Percentiles rank a stretch among this genome's conserved stretches.
phyloP scores from a whole-genome alignment of 1,140 invertebrate species.

The Aphaenogaster floridana region DNA sequence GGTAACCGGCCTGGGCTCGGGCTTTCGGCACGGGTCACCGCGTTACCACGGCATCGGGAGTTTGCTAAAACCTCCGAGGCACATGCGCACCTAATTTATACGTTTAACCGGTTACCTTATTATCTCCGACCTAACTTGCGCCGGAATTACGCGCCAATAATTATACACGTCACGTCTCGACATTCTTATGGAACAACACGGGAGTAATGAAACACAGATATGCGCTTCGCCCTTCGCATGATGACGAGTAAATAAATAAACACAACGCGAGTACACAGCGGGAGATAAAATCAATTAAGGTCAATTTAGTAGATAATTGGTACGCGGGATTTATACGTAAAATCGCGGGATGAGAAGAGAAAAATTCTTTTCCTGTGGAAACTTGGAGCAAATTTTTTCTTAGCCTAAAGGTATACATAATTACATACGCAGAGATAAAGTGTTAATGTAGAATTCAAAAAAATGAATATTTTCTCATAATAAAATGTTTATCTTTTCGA shows the following conservation, averaged over 20 bases:
- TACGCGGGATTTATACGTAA: not conserved
- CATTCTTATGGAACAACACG: slow-evolving; percentile 41
- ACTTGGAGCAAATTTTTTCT: not conserved
- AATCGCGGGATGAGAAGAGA: not conserved
- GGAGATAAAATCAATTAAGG: slow-evolving; percentile 32
- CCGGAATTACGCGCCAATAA: slow-evolving; percentile 55
- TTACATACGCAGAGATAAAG: not conserved
- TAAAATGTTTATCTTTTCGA: not conserved
- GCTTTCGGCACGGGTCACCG: slow-evolving; percentile 62
- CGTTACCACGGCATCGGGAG: slow-evolving; percentile 57
- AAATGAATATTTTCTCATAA: not conserved
- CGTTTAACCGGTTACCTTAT: slow-evolving; percentile 62
- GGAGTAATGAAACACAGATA: slow-evolving; percentile 22
- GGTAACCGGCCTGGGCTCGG: slow-evolving; percentile 47
- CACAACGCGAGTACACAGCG: not conserved
- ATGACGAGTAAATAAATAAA: slow-evolving; percentile 47
- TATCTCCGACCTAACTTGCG: slow-evolving; percentile 56
- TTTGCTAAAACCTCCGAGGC: slow-evolving; percentile 63
- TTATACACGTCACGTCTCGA: slow-evolving; percentile 47
- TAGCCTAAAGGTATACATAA: not conserved
- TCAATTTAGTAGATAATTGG: slow-evolving; percentile 44
- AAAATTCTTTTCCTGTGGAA: not conserved
- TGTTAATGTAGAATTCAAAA: not conserved
- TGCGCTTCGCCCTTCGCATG: not conserved
- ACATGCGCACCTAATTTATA: slow-evolving; percentile 63